Evolutionary conservation across 2,797 vertebrate genomes (phyloP).

Genomic region (Sebastiscus albofasciatus): DNA sequence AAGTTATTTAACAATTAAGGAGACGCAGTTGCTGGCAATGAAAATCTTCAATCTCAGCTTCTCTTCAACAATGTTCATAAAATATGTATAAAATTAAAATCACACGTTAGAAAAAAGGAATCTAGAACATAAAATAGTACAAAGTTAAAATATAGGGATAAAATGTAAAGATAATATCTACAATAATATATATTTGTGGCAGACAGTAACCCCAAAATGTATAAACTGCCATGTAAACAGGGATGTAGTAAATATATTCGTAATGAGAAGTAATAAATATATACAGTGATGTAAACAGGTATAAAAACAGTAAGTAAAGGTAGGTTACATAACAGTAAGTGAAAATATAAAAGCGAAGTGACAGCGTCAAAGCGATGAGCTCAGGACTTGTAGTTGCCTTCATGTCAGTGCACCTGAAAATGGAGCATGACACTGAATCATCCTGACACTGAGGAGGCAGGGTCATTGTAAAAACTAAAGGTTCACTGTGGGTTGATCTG

Average conservation of each 20-base stretch:
- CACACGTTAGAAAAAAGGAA: not conserved
- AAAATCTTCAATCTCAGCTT: rapidly evolving
- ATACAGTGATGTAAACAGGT: not conserved
- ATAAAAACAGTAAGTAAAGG: not conserved
- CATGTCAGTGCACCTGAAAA: not conserved
- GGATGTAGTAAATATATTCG: not conserved
- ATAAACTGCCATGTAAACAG: not conserved
- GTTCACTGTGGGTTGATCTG: not conserved
- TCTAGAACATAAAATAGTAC: not conserved
- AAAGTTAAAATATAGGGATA: not conserved
- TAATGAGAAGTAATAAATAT: not conserved
- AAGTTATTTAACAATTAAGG: too few species aligned
- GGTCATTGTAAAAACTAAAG: not conserved
- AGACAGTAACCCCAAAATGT: not conserved
- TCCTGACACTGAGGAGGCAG: not conserved
- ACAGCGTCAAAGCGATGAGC: too few species aligned
- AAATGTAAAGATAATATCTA: not conserved
- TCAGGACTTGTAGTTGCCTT: not conserved
- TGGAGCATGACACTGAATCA: not conserved
- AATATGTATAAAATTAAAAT: not conserved
- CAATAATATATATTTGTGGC: not conserved
- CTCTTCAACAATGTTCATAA: not conserved
- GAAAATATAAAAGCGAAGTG: not conserved
- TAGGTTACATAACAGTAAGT: not conserved
- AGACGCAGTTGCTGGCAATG: not conserved